phyloP scores from a whole-genome alignment of 1,140 invertebrate species.

The Ectropis grisescens region DNA sequence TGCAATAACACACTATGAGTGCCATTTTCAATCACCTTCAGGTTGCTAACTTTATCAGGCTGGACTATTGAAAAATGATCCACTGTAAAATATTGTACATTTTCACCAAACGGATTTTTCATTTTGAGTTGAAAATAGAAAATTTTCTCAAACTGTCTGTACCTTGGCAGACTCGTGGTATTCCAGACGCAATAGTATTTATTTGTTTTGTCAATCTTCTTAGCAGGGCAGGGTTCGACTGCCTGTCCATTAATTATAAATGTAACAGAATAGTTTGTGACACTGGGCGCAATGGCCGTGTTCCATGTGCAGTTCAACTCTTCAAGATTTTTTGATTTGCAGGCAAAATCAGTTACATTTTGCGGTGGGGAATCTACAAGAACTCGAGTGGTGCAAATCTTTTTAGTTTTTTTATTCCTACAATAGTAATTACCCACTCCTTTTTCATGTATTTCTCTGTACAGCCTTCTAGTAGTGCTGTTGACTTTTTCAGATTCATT shows the following conservation, averaged over 20 bases:
- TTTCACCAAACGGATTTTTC: constrained; percentile 70
- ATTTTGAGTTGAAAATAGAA: constrained; percentile 71
- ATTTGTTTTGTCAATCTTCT: constrained; percentile 46
- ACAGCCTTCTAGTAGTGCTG: constrained; percentile 37
- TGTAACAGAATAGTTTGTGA: constrained; percentile 71
- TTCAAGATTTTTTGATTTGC: constrained; percentile 77
- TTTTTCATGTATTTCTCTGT: constrained; percentile 31
- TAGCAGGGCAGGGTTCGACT: constrained; percentile 22
- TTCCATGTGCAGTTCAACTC: constrained; percentile 77
- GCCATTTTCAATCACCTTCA: constrained; percentile 70
- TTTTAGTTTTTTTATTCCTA: constrained; percentile 30
- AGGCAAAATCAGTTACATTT: constrained; percentile 74
- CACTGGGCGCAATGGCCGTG: constrained; percentile 64
- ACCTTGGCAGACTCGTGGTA: constrained; percentile 70
- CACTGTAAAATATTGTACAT: constrained; percentile 62
- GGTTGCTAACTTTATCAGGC: constrained; percentile 70
- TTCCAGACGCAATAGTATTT: constrained; percentile 69
- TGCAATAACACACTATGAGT: constrained; percentile 70
- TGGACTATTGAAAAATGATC: constrained; percentile 76
- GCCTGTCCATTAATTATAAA: constrained; percentile 55
- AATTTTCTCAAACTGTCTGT: constrained; percentile 71
- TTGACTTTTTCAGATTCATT: constrained; percentile 34
- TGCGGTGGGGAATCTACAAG: constrained; percentile 57
- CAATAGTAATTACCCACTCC: constrained; percentile 35
- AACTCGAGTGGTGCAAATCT: constrained; percentile 36